Evolutionary conservation across 2,888 invertebrate genomes (phyloP), one percentile per base, ranked within the genome.

Genomic region (Dione juno): DNA sequence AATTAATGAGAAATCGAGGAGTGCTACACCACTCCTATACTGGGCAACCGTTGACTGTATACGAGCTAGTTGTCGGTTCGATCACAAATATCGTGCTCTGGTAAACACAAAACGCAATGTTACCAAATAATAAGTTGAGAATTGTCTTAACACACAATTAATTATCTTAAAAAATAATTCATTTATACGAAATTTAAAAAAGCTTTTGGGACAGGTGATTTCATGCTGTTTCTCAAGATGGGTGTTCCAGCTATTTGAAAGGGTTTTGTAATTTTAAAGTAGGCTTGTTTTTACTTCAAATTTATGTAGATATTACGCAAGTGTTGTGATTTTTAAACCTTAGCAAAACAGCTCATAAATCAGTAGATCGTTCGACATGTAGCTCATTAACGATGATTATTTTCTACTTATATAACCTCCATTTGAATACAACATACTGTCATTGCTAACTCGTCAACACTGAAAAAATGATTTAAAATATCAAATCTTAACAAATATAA

Each of bases 321-420:
- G 78, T 43, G 79, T 78, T 80, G 79, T 78, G 45, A 83, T 82
- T 88, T 86, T 85, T 85, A 82, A 85, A 85, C 84, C 90, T 89
- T 86, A 86, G 88, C 88, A 86, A 88, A 83, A 81, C 81, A 77
- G 79, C 81, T 86, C 89, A 82, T 89, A 88, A 90, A 89, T 86
- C 76, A 77, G 73, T 76, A 72, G 79, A 83, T 82, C 82, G 82
- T 82, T 82, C 84, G 80, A 83, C 83, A 81, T 82, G 81, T 80
- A 80, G 77, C 84, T 85, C 88, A 85, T 88, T 88, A 88, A 84
- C 79, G 74, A 81, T 84, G 83, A 82, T 81, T 75, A 75, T 73
- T 75, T 9, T 50, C 45, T 16, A 57, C 16, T 70, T 59, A 65
- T 43, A 48, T 52, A 74, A 69, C 35, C 8, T 40, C 35, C 48